phyloP scores from a whole-genome alignment of 2,888 invertebrate species.

The Hypolimnas misippus region DNA sequence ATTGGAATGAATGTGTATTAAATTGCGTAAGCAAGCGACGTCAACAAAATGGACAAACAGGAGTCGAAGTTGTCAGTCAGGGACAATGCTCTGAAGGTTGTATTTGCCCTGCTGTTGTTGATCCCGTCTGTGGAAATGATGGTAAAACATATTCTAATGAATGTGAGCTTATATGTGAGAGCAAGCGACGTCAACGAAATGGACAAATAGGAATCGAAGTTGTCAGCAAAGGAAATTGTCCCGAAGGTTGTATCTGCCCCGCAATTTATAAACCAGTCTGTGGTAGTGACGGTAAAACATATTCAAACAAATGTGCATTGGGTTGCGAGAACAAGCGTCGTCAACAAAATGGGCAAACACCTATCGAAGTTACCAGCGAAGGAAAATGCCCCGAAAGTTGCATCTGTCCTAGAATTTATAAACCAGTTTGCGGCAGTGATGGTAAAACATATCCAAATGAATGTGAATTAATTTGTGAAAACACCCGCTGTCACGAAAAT shows the following conservation, averaged over 20 bases:
- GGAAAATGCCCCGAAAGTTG: conserved; percentile 45
- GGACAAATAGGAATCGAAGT: conserved; percentile 28
- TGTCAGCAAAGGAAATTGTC: conserved; percentile 22
- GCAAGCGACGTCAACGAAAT: conserved; percentile 28
- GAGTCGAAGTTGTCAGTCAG: conserved; percentile 38
- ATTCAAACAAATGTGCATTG: conserved; percentile 39
- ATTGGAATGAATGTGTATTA: conserved; percentile 71
- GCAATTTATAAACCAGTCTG: conserved; percentile 37
- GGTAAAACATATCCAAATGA: conserved; percentile 40
- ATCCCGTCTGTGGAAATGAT: conserved; percentile 44
- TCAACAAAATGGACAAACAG: conserved; percentile 22
- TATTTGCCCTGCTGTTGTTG: conserved; percentile 27
- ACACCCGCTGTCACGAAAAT: conserved; percentile 13
- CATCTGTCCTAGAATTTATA: conserved; percentile 27
- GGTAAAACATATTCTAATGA: conserved; percentile 40
- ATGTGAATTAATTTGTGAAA: conserved; percentile 33
- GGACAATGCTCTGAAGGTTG: conserved; percentile 37
- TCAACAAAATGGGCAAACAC: conserved; percentile 23
- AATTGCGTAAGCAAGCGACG: conserved; percentile 40
- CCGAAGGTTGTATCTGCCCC: conserved; percentile 30
- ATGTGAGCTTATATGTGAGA: conserved; percentile 40
- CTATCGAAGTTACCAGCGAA: conserved; percentile 24
- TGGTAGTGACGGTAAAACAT: conserved; percentile 43
- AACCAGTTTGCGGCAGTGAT: conserved; percentile 44
- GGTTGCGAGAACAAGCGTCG: conserved; percentile 33